These are phyloP conservation scores for Microctonus aethiopoides DNA, from an alignment of 2,888 invertebrate genomes.

Conservation along the genomic window DNA sequence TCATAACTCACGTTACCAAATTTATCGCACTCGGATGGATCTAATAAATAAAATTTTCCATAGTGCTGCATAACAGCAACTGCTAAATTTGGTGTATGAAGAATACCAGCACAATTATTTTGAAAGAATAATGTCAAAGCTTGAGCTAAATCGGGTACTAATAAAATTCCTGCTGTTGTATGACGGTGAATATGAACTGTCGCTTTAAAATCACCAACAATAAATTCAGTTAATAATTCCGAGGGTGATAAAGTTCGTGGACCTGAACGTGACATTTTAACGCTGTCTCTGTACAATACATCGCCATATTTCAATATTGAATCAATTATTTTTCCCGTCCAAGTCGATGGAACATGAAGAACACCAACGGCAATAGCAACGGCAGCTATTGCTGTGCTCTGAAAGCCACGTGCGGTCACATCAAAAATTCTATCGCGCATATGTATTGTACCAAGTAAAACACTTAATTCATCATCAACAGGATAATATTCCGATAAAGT, in stretches of 20 bases:
- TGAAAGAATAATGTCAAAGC: conserved; percentile 72
- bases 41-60: conserved; percentile 73
- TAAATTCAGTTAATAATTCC: conserved; percentile 55
- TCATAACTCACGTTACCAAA: conserved; percentile 44
- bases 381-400: conserved; percentile 71
- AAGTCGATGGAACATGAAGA: conserved; percentile 71
- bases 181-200: conserved; percentile 50
- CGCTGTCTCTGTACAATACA: conserved; percentile 69
- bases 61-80: conserved; percentile 70
- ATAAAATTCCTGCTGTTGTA: conserved; percentile 53
- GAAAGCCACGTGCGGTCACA: conserved; percentile 52
- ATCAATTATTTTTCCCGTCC: conserved; percentile 72
- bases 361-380: conserved; percentile 72
- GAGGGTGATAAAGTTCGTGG: conserved; percentile 53
- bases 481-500: conserved; percentile 44
- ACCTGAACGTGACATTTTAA: conserved; percentile 44
- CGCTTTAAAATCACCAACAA: conserved; percentile 58
- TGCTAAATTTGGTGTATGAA: conserved; percentile 69
- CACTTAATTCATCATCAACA: conserved; percentile 51
- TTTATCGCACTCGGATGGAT: conserved; percentile 70
- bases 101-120: conserved; percentile 71
- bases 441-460: conserved; percentile 51
- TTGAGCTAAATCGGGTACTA: conserved; percentile 51
- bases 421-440: conserved; percentile 48
- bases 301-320: conserved; percentile 75